Base-by-base conservation (phyloP, 2,113 vertebrate genomes). In the Corvus hawaiiensis region DNA sequence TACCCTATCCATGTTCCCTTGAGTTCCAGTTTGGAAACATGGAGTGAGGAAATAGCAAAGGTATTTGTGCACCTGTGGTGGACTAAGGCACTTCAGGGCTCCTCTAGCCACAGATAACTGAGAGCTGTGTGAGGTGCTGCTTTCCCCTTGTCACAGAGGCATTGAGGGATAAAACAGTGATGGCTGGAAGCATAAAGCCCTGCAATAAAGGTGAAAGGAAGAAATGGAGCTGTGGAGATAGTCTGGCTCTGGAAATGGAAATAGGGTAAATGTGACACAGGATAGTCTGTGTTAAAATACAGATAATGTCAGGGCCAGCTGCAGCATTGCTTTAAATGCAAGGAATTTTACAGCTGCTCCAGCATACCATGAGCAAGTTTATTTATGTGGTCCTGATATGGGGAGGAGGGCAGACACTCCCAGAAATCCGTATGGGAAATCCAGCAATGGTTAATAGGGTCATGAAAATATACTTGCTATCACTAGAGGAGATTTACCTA, bases 341-440 rank as follows among this genome's bases (percentile, higher is more conserved):
- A 76, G 55, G 94, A 94, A 92, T 62, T 69, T 16, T 87, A 83
- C 94, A 93, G 78, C 85, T 92, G 85, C 26, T 95, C 20, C 26
- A 90, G 55, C 72, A 80, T 92, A 21, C n/a, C 43, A 39, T 39
- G 13, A 69, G 4, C 46, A 66, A 35, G 59, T 93, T 90, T 96
- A 73, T 90, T 92, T 94, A 58, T 59, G 63, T 88, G 43, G 44
- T 20, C 9, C 46, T 90, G 58, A 13, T 66, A 46, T 12, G 24
- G 37, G 62, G 19, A 90, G 63, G n/a, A 41, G 75, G 22, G 39
- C 51, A 92, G 30, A 66, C 2, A 7, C 19, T 80, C 51, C 51
- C 23, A 28, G 54, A 84, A 91, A 87, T 80, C 55, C 2, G 1
- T 62, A 32, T 6, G 49, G 37, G 62, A 90, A 83, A 93, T 92